Evolutionary conservation across 2,113 vertebrate species (phyloP).

Genomic region (Microtus pennsylvanicus): DNA sequence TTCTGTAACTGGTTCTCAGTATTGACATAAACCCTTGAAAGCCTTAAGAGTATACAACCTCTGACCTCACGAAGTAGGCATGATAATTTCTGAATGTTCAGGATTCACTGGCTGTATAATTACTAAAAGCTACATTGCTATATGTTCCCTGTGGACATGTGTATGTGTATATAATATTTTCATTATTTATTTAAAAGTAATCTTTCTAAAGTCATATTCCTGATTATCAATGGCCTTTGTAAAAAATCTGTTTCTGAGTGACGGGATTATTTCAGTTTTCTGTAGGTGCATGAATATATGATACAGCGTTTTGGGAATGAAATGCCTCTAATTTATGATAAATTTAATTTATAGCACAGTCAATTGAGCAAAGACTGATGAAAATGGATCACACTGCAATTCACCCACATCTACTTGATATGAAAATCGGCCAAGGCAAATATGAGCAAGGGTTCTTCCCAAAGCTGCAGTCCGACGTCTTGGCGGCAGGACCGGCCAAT

Average conservation of each 20-base stretch:
- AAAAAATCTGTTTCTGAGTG: conserved; percentile 46
- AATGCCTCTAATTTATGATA: conserved; percentile 69
- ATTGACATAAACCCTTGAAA: conserved; percentile 69
- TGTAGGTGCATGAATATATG: conserved; percentile 11
- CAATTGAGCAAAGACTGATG: conserved; percentile 93
- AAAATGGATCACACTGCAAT: conserved; percentile 98
- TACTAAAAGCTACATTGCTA: not conserved
- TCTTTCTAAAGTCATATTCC: conserved; percentile 25
- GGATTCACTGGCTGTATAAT: not conserved
- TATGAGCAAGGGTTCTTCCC: conserved; percentile 98
- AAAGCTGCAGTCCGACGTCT: conserved; percentile 95
- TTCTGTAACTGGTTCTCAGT: not conserved
- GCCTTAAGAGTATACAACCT: conserved; percentile 64
- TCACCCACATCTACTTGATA: conserved; percentile 97
- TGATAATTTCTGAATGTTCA: conserved; percentile 56
- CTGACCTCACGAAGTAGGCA: not conserved
- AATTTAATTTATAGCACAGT: conserved; percentile 89
- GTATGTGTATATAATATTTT: not conserved
- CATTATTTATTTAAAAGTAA: conserved; percentile 54
- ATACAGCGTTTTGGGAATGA: conserved; percentile 34
- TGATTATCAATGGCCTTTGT: conserved; percentile 57
- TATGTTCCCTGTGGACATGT: not conserved
- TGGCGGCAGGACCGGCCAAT: conserved; percentile 92
- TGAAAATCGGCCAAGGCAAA: conserved; percentile 98
- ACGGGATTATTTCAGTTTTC: conserved; percentile 46